phyloP scores from a whole-genome alignment of 2,888 invertebrate species.

The Archaeoteleia sp. region DNA sequence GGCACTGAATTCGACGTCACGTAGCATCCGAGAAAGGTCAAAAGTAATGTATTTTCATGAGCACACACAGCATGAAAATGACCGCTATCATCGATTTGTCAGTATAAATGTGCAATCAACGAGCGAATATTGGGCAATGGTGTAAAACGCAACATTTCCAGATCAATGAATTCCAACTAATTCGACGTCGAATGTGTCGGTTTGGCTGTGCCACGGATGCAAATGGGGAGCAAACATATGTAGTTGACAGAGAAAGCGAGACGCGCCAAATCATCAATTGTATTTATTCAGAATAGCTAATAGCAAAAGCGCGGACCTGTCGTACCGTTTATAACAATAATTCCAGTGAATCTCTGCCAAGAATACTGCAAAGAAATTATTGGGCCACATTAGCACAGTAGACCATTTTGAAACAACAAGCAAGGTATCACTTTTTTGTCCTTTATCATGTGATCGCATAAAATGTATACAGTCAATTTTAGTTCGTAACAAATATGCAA shows the following conservation, averaged over 20 bases:
- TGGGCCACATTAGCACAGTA: too few relatives aligned
- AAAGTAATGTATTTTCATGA: slow-evolving; percentile 32
- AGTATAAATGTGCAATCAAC: slow-evolving; percentile 51
- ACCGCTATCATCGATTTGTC: slow-evolving; percentile 49
- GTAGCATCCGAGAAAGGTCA: slow-evolving; percentile 6
- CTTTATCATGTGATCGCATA: too few relatives aligned
- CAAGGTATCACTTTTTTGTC: too few relatives aligned
- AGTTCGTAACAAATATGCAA: too few relatives aligned
- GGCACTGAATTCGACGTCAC: neutral
- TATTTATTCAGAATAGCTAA: slow-evolving; percentile 55
- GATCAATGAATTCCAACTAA: slow-evolving; percentile 56
- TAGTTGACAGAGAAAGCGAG: slow-evolving; percentile 50
- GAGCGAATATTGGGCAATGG: slow-evolving; percentile 54
- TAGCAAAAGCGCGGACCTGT: slow-evolving; percentile 39
- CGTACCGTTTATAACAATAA: slow-evolving; percentile 45
- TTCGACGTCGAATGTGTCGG: slow-evolving; percentile 46
- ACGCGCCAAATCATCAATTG: slow-evolving; percentile 53
- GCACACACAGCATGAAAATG: slow-evolving; percentile 38
- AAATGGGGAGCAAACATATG: slow-evolving; percentile 43
- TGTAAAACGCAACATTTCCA: slow-evolving; percentile 52
- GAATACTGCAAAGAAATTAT: slow-evolving; percentile 39
- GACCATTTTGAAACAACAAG: too few relatives aligned
- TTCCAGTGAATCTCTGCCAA: slow-evolving; percentile 17
- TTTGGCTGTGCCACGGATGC: slow-evolving; percentile 43
- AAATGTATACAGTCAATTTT: too few relatives aligned